Conservation (phyloP, 2,113 vertebrate genomes). For the Capreolus pygargus region DNA sequence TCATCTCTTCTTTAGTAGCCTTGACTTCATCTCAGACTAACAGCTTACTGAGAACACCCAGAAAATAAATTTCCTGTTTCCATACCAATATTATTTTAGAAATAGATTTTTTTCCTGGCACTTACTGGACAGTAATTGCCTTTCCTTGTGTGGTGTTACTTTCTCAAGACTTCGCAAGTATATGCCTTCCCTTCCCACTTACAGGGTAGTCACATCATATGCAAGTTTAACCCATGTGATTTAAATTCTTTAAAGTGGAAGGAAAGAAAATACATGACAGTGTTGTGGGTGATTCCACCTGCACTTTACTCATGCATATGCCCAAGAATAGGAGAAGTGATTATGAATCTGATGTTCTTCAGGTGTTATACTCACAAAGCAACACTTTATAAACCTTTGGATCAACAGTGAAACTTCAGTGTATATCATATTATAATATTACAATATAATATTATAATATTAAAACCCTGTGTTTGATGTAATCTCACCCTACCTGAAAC, state of each 20-base stretch:
- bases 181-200: background rate
- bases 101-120: background rate
- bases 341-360: background rate
- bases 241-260: background rate
- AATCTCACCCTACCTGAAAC: background rate
- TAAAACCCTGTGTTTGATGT: background rate
- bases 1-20: background rate
- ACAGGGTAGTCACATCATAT: background rate
- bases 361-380: background rate
- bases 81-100: background rate
- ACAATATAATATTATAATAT: too few species aligned
- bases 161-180: background rate
- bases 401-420: background rate
- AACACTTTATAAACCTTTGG: background rate
- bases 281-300: background rate
- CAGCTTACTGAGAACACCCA: background rate
- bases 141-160: background rate
- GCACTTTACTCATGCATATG: background rate
- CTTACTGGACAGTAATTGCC: background rate
- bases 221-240: background rate
- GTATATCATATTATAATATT: background rate
- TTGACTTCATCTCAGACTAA: background rate
- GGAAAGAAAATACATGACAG: background rate
- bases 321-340: background rate
- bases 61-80: background rate